Evolutionary conservation across 2,888 invertebrate species (phyloP).

Genomic region (Callimorpha dominula): DNA sequence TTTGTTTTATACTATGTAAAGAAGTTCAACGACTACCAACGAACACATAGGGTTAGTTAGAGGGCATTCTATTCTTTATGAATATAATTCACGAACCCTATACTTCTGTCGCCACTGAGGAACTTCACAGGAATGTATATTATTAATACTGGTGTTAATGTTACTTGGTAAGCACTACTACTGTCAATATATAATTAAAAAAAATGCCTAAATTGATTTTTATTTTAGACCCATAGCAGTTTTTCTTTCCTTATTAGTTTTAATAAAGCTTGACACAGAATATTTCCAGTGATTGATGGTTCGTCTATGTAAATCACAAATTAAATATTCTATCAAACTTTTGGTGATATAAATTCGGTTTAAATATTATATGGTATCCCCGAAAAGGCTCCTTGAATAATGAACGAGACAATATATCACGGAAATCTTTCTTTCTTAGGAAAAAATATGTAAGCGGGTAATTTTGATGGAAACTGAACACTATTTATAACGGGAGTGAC

Average conservation of each 20-base stretch:
- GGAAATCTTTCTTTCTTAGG: conserved; percentile 25
- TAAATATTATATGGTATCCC: conserved; percentile 33
- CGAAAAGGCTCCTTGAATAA: conserved; percentile 34
- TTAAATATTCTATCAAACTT: conserved; percentile 37
- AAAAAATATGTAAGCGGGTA: conserved; percentile 35
- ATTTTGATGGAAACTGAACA: conserved; percentile 23
- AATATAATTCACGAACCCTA: no score
- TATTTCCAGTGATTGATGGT: conserved; percentile 57
- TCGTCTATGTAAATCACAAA: conserved; percentile 50
- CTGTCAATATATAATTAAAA: background rate
- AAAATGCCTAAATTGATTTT: background rate
- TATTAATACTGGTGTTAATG: no score
- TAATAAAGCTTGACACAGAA: conserved; percentile 39
- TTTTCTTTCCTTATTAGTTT: conserved; percentile 18
- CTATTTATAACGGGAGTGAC: conserved; percentile 41
- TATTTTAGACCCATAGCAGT: background rate
- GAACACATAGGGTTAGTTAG: no score
- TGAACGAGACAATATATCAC: conserved; percentile 41
- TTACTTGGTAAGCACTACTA: no score
- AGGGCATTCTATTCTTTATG: no score
- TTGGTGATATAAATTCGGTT: conserved; percentile 27
- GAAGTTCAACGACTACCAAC: no score
- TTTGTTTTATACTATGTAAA: no score
- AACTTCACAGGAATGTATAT: no score
- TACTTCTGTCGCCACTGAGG: no score